Evolutionary conservation across 2,113 vertebrate genomes (phyloP).

Genomic region (Mobula hypostoma): DNA sequence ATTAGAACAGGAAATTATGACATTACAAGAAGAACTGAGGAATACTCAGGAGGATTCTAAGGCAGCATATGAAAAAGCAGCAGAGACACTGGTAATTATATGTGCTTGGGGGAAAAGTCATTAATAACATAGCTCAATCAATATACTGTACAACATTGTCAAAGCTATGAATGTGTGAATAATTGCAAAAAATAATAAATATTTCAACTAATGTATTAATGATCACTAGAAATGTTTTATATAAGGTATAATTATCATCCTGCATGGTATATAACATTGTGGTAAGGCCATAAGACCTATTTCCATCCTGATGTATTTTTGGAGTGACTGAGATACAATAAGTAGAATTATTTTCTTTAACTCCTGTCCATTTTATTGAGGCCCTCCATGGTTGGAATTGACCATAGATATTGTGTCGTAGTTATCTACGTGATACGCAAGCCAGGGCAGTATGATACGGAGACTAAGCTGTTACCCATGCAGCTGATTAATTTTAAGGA

Average conservation of each 20-base stretch:
- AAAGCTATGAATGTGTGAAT: not conserved
- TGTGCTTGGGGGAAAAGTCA: too few species aligned
- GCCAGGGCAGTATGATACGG: too few species aligned
- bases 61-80: slow-evolving; percentile 55
- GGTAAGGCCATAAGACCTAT: not conserved
- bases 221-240: not conserved
- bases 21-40: slow-evolving; percentile 59
- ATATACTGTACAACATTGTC: not conserved
- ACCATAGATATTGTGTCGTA: too few species aligned
- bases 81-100: slow-evolving; percentile 47
- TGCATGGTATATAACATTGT: not conserved
- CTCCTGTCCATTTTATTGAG: too few species aligned
- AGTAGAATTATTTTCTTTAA: not conserved
- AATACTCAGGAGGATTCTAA: slow-evolving; percentile 57
- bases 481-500: too few species aligned
- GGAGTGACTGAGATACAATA: not conserved
- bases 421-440: too few species aligned
- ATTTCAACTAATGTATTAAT: not conserved
- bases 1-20: slow-evolving; percentile 56
- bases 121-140: not conserved
- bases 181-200: not conserved
- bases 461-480: too few species aligned
- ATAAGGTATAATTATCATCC: not conserved
- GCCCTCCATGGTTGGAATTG: too few species aligned
- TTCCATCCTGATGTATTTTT: not conserved